phyloP scores from a whole-genome alignment of 2,113 vertebrate species.

The Mungos mungo region DNA sequence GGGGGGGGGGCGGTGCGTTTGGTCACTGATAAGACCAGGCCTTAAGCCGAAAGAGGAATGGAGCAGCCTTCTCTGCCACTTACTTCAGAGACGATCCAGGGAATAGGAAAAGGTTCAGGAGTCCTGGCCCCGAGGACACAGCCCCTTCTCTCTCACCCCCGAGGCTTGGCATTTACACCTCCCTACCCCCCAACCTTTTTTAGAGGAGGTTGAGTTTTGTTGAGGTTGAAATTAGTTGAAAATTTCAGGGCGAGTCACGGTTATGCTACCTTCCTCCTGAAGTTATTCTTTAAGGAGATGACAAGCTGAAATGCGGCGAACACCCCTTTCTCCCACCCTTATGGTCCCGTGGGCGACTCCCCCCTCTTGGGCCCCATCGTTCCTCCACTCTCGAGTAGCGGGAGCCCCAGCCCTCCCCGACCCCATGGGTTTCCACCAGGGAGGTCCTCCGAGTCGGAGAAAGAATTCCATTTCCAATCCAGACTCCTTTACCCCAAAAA shows the following conservation, averaged over 20 bases:
- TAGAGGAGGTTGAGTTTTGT: not conserved
- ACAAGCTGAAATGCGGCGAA: not conserved
- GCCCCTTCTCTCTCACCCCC: not conserved
- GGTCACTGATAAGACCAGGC: not conserved
- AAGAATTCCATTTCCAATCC: slow-evolving; percentile 35
- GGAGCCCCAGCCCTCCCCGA: not conserved
- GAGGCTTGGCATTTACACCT: not conserved
- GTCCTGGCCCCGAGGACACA: not conserved
- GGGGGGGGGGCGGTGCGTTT: not conserved
- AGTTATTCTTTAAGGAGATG: slow-evolving; percentile 26
- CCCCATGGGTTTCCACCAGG: slow-evolving; percentile 61
- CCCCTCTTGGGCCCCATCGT: not conserved
- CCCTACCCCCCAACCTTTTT: not conserved
- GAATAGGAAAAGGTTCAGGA: not conserved
- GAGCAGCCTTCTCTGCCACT: not conserved
- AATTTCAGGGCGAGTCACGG: not conserved
- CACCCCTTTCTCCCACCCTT: not conserved
- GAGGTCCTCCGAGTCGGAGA: slow-evolving; percentile 65
- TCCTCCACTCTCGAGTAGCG: not conserved
- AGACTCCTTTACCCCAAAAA: slow-evolving; percentile 24
- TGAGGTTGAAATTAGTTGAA: not conserved
- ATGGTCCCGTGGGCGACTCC: not conserved
- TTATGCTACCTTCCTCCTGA: not conserved
- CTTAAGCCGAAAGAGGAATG: not conserved
- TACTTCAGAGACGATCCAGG: not conserved